Evolutionary conservation across 2,888 invertebrate species (phyloP), one percentile per base, ranked within the genome.

Genomic region (Neocrepidodera transversa): DNA sequence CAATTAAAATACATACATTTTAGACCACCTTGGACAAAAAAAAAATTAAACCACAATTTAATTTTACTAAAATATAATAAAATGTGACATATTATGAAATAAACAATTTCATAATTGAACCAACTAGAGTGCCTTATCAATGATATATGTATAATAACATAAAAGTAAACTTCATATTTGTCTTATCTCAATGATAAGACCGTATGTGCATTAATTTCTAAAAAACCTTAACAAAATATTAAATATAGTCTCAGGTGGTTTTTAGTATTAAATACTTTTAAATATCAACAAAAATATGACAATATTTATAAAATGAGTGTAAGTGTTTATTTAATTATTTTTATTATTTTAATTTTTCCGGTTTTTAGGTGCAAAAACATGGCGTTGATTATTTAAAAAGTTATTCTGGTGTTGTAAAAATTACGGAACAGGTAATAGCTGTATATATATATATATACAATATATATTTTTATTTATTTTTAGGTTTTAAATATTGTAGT

Each of bases 341-440:
- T n/a, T 32, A 2, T 42, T 17, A n/a, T 36, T n/a, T 17, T 28
- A n/a, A 8, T 38, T 13, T 17, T 20, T 45, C 14, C 10, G 8
- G 6, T 54, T 53, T 54, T 16, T 23, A 62, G 61, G 56, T 47
- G 8, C 65, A 67, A 35, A 57, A 61, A 54, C 42, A 38, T 38
- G 69, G 67, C 11, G 16, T 52, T 8, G 64, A 63, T 23, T 68
- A 66, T 51, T 23, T 70, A 16, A 59, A 53, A 51, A 68, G 66
- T 14, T 65, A 65, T 47, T 42, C 67, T 26, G 70, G 70, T 35
- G 20, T 66, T 14, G 35, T 68, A 35, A 68, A 68, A 53, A 47
- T 68, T 10, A n/a, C 53, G 7, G 66, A 69, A 58, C 61, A 59
- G 53, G 70, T 70, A 63, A 43, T 4, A 13, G 8, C 6, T 42